Evolutionary conservation across 2,797 vertebrate species (phyloP), one percentile per base, ranked within the genome.

Genomic region (Enteromius unitaeniatus): DNA sequence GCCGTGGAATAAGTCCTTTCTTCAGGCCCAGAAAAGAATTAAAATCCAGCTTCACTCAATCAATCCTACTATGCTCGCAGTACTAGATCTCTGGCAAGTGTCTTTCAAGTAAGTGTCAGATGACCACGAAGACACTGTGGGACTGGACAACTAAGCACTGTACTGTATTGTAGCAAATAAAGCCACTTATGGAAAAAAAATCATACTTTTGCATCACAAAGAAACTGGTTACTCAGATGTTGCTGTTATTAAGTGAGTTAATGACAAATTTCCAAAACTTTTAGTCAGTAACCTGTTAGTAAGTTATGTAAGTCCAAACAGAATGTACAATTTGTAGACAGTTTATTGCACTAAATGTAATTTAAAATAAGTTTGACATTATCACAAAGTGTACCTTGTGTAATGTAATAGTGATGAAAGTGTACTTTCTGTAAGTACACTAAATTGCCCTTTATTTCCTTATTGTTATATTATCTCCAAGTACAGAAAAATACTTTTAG

Each of bases 1-100:
- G 88, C 94, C 95, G 14, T 97, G 97, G 97, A 94, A 94, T 26
- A 93, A 91, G 80, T 93, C 95, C 5, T 97, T 96, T 89, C 28
- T 95, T 15, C 82, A 90, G 60, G 93, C 95, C 0, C 75, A 65
- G 15, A 91, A 86, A 80, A 93, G 85, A 34, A 93, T 98, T 65
- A 92, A 82, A 60, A 88, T 93, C n/a, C 94, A 94, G 51, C 93
- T 98, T 81, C 93, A 98, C 37, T 86, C 93, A 2, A 58, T 95
- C 86, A 97, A 95, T 90, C 95, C 96, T 69, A 93, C 90, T 0
- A 96, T 97, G 95, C 87, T 93, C 77, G 91, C 94, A 37, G 87
- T 97, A 86, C 84, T 93, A 47, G 84, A 92, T 31, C 90, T 96
- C 58, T 98, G 97, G 97, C 92, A 97, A n/a, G 87, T 60, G 8